Percentiles rank a stretch among this genome's conserved stretches.
These are phyloP conservation scores for Cheilosia variabilis DNA, from an alignment of 2,888 invertebrate genomes.

Conservation along the genomic window DNA sequence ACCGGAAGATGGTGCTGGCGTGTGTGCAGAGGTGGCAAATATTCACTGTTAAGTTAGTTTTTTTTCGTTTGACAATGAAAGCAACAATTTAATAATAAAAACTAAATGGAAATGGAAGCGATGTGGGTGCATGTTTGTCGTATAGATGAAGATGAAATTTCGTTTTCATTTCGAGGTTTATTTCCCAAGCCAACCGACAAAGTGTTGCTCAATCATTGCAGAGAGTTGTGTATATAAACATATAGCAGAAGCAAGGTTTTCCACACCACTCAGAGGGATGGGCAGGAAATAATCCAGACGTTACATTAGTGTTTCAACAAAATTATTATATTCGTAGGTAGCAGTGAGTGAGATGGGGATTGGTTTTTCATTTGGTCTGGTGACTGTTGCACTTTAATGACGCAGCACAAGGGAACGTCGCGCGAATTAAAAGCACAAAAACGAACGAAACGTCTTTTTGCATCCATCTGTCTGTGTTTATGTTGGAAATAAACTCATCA, in stretches of 20 bases:
- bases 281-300: constrained; percentile 75
- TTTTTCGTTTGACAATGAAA: constrained; percentile 27
- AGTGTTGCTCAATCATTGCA: constrained; percentile 55
- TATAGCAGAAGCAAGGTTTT: constrained; percentile 35
- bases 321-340: constrained; percentile 53
- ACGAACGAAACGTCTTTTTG: constrained; percentile 49
- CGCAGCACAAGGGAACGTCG: constrained; percentile 31
- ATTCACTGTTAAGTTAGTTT: constrained; percentile 55
- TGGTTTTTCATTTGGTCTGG: constrained; percentile 43
- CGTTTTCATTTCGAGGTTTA: constrained; percentile 65
- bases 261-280: constrained; percentile 60
- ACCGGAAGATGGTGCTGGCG: constrained; percentile 71
- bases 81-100: constrained; percentile 46
- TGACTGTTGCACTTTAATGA: constrained; percentile 63
- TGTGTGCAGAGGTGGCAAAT: constrained; percentile 73
- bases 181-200: constrained; percentile 43
- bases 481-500: constrained; percentile 70
- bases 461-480: constrained; percentile 69
- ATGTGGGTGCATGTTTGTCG: constrained; percentile 68
- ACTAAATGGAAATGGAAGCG: constrained; percentile 39
- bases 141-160: constrained; percentile 48
- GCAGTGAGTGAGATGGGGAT: constrained; percentile 36
- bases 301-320: constrained; percentile 58
- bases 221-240: not conserved
- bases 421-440: constrained; percentile 22